Percentiles rank a stretch among this genome's conserved stretches.
Conservation (phyloP, 35 echinoderm and acorn worm species). For the Ophiothrix spiculata region DNA sequence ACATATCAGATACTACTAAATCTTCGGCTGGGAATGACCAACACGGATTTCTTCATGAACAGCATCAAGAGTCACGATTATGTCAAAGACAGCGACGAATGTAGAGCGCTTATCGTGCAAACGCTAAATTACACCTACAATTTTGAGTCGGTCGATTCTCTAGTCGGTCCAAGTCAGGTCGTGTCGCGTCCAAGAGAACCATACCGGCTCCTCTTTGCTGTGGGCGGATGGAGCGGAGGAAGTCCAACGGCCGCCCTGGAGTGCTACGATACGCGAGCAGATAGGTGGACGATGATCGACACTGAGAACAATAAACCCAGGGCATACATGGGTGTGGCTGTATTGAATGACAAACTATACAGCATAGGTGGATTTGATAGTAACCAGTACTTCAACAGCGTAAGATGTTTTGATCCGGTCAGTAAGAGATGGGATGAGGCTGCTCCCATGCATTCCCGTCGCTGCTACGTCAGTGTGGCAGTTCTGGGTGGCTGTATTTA, state of each 20-base stretch:
- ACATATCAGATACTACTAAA: constrained; percentile 63
- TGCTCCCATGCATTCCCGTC: constrained; percentile 89
- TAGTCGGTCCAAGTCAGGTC: constrained; percentile 60
- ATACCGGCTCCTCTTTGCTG: constrained; percentile 81
- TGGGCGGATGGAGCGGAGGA: constrained; percentile 98
- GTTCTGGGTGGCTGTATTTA: constrained; percentile 63
- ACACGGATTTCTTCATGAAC: constrained; percentile 99
- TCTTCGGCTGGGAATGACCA: constrained; percentile 93
- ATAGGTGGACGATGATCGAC: constrained; percentile 87
- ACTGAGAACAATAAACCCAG: constrained; percentile 78
- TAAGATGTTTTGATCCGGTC: constrained; percentile 78
- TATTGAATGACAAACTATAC: constrained; percentile 65
- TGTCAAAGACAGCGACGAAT: constrained; percentile 64
- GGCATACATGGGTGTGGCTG: constrained; percentile 95
- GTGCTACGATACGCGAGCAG: constrained; percentile 96
- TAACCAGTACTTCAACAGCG: constrained; percentile 99
- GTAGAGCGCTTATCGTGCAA: constrained; percentile 65
- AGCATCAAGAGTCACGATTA: constrained; percentile 82
- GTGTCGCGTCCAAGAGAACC: constrained; percentile 73
- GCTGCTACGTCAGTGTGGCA: constrained; percentile 95
- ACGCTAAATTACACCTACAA: constrained; percentile 96
- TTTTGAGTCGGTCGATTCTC: constrained; percentile 46
- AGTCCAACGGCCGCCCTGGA: constrained; percentile 93
- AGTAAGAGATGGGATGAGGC: constrained; percentile 81
- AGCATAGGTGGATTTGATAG: constrained; percentile 90